Conservation (phyloP, 2,888 invertebrate species). For the Schrankia costaestrigalis region DNA sequence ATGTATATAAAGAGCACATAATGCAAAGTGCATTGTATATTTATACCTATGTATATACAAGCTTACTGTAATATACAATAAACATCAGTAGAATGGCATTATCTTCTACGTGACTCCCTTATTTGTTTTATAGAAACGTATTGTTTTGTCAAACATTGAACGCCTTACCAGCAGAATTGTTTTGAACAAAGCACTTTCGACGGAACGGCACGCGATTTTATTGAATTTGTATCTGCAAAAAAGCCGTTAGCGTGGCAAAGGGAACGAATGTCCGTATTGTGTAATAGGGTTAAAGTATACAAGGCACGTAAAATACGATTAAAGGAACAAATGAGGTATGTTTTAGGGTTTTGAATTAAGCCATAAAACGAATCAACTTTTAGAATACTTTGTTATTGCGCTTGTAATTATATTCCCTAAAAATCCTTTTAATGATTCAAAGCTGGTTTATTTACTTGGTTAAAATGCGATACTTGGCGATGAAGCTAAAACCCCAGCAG, state of each 20-base stretch:
- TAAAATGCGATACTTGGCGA: conserved; percentile 1
- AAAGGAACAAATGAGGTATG: conserved; percentile 5
- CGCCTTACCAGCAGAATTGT: conserved; percentile 14
- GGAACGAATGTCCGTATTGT: conserved; percentile 13
- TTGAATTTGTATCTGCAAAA: conserved; percentile 27
- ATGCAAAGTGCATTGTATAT: too few relatives aligned
- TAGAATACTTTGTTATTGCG: too few relatives aligned
- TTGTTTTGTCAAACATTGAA: conserved; percentile 16
- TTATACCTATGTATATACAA: too few relatives aligned
- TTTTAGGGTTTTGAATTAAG: not conserved
- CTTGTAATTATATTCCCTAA: too few relatives aligned
- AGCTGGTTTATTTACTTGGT: too few relatives aligned
- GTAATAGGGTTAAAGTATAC: conserved; percentile 8
- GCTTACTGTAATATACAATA: too few relatives aligned
- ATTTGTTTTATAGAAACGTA: too few relatives aligned
- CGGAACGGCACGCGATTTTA: conserved; percentile 29
- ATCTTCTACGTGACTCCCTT: too few relatives aligned
- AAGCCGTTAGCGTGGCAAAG: conserved; percentile 17
- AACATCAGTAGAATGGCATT: too few relatives aligned
- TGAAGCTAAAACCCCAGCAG: not conserved
- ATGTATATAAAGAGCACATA: too few relatives aligned
- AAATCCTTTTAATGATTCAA: too few relatives aligned
- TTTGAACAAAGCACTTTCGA: conserved; percentile 28
- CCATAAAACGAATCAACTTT: too few relatives aligned
- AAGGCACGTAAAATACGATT: conserved; percentile 3